Percentiles rank a stretch among this genome's conserved stretches.
phyloP scores from a whole-genome alignment of 2,113 vertebrate species.

The Sakesphorus luctuosus region DNA sequence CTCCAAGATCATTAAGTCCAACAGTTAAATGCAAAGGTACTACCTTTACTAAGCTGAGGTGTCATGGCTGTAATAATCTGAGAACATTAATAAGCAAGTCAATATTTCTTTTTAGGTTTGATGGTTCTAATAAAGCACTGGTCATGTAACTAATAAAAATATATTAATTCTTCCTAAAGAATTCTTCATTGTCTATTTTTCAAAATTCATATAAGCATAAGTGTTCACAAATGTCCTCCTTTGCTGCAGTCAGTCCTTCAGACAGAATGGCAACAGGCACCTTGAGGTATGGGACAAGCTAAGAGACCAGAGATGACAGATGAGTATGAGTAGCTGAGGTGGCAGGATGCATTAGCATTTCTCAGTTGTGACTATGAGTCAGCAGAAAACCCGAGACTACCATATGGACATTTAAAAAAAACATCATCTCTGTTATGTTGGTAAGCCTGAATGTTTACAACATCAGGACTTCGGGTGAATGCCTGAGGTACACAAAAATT shows the following conservation, averaged over 20 bases:
- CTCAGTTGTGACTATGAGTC: background rate
- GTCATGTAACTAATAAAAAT: background rate
- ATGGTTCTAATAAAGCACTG: background rate
- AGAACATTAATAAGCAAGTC: background rate
- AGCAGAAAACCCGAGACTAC: slow-evolving; percentile 7
- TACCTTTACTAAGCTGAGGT: background rate
- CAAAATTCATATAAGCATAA: background rate
- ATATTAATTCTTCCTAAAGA: background rate
- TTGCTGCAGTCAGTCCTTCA: background rate
- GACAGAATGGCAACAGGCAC: background rate
- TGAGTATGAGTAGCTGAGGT: background rate
- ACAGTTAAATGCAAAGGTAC: background rate
- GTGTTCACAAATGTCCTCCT: background rate
- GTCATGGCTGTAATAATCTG: background rate
- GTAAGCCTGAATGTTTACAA: background rate
- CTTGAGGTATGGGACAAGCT: background rate
- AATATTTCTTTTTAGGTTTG: background rate
- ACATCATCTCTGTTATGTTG: background rate
- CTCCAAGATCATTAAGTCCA: background rate
- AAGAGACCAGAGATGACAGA: background rate
- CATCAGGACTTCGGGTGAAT: background rate
- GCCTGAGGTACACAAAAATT: background rate
- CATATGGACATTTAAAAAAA: background rate
- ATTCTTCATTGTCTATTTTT: background rate
- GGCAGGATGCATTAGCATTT: background rate